A percentile compares a stretch with the other conserved stretches of the same genome.
Conservation (phyloP, 2,888 invertebrate species). For the Steinernema scapterisci region DNA sequence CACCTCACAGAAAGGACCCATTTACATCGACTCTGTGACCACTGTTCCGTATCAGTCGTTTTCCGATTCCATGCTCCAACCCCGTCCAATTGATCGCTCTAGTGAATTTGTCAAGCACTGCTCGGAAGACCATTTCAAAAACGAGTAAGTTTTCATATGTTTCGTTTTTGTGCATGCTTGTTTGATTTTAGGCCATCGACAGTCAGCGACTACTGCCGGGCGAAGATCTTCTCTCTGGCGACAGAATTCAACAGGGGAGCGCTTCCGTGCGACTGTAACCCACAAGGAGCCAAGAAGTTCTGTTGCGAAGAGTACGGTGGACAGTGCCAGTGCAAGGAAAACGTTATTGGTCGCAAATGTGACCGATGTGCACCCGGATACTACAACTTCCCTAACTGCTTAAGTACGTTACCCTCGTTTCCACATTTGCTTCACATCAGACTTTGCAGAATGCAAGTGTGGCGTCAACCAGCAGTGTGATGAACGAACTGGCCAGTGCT, state of each 20-base stretch:
- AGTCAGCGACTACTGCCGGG: slow-evolving; percentile 77
- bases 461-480: slow-evolving; percentile 87
- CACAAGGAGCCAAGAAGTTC: slow-evolving; percentile 71
- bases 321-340: slow-evolving; percentile 87
- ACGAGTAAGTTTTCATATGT: slow-evolving; percentile 68
- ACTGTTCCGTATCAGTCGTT: slow-evolving; percentile 63
- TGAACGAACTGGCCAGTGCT: slow-evolving; percentile 84
- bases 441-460: slow-evolving; percentile 71
- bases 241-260: slow-evolving; percentile 93
- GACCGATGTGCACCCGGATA: slow-evolving; percentile 84
- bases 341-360: slow-evolving; percentile 87
- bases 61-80: slow-evolving; percentile 53
- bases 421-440: not conserved
- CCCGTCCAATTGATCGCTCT: slow-evolving; percentile 67
- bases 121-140: slow-evolving; percentile 83
- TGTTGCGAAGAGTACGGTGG: slow-evolving; percentile 92
- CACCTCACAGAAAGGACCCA: slow-evolving; percentile 56
- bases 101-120: slow-evolving; percentile 86
- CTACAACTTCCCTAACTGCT: slow-evolving; percentile 92
- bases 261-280: slow-evolving; percentile 84
- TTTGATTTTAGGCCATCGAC: slow-evolving; percentile 47
- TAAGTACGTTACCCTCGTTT: slow-evolving; percentile 49
- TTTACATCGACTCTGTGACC: slow-evolving; percentile 64
- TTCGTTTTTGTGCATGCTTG: not conserved
- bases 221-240: slow-evolving; percentile 89